Base-by-base conservation (phyloP, 2,888 invertebrate species). In the Ophioninae sp. region DNA sequence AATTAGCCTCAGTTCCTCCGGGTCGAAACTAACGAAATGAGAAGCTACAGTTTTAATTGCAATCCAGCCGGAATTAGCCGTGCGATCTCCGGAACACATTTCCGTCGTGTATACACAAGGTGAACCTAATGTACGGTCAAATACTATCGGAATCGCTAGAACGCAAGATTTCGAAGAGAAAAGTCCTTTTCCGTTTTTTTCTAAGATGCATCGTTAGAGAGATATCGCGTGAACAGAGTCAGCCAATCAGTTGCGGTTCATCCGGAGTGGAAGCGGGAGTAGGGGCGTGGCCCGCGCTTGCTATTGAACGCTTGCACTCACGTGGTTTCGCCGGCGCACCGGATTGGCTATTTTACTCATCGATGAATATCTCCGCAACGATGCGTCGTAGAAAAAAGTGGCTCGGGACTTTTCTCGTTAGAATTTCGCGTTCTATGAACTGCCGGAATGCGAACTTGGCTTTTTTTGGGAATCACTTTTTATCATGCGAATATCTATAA, bases 21-120 rank as follows among this genome's bases (percentile, higher is more conserved):
- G 37, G 69, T 13, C 76, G 30, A 10, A 76, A 64, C 75, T 68
- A 44, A 69, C 64, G 82, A 64, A 65, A 65, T 50, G 62, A 57
- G 41, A 67, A 72, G 70, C 73, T 81, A 85, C 87, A 89, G 86
- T 89, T 89, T 89, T 89, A 89, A 89, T 89, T 88, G 87, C 86
- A 81, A 80, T 83, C 81, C 65, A 10, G 69, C 62, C 73, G 65
- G 82, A 64, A 80, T 77, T 79, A 83, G 79, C 77, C 59, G 44
- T 77, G 23, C 68, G 56, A 72, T 65, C 30, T 76, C 59, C 74
- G 62, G 65, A 20, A 6, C 20, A 41, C 56, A 6, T 50, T 17
- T 21, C 17, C n/a, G 17, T 72, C 13, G 50, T 17, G 13, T 50
- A 50, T 17, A 13, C 13, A 50, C 50, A 50, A 0, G 50, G 17